Evolutionary conservation across 2,888 invertebrate species (phyloP), one percentile per base, ranked within the genome.

Genomic region (Halictus quadricinctus): DNA sequence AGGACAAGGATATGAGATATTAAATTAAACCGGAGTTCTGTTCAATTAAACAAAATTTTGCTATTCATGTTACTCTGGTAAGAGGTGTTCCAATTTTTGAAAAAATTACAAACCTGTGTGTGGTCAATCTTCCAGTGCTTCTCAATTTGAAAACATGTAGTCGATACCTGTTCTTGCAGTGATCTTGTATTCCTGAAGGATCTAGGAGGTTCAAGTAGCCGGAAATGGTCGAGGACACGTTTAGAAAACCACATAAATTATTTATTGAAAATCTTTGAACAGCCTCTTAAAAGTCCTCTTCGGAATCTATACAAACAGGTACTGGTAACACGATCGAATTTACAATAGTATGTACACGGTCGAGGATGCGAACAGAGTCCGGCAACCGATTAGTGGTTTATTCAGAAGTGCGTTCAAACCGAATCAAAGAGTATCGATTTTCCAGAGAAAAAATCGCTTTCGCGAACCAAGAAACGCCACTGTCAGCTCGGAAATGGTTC

Each of bases 221-320:
- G 43, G 43, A 69, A 10, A 21, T 21, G 29, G 41, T 69, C 8
- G 18, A 8, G 10, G 36, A 18, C 41, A 41, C 21, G 21, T 54
- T 72, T 76, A 64, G 54, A 88, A 84, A 85, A 81, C 81, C 81
- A 86, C 87, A 87, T 84, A 85, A 79, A 88, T 82, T 70, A 77
- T 90, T 90, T 90, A 89, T 89, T 89, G 85, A 90, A 89, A 90
- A 90, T 84, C 29, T 86, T 81, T 60, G 72, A 87, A 90, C 80
- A 87, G 69, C 81, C 77, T 84, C 70, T 81, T 78, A 79, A 79
- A 84, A 86, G 64, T 84, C 58, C 72, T 75, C 54, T 41, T 64
- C 48, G 72, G 60, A 48, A 74, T 81, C 77, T 87, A 83, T 88
- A 79, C 84, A 87, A 87, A 88, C 90, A 90, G 86, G 89, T 90